Evolutionary conservation across 2,888 invertebrate species (phyloP).

Genomic region (Tolmerus cingulatus): DNA sequence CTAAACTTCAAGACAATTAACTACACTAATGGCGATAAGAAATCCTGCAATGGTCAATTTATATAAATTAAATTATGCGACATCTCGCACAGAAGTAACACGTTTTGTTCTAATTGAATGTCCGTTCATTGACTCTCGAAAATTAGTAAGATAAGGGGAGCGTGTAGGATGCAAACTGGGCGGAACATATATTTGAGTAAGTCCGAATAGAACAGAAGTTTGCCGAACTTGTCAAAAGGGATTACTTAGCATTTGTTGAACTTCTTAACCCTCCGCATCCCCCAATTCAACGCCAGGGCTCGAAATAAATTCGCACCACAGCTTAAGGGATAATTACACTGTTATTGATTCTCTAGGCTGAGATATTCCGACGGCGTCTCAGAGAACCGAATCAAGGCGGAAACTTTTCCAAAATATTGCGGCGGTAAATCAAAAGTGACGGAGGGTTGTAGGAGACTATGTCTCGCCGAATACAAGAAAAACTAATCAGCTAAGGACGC

Average conservation of each 20-base stretch:
- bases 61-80: not conserved
- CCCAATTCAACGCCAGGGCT: not conserved
- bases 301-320: not conserved
- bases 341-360: not conserved
- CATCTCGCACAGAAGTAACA: not conserved
- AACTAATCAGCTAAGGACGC: constrained; percentile 23
- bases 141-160: not conserved
- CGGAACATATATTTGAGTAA: not conserved
- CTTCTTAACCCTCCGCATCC: not conserved
- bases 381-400: not conserved
- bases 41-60: not conserved
- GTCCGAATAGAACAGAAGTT: not conserved
- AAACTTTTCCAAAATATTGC: not conserved
- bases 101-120: not conserved
- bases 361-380: not conserved
- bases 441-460: not conserved
- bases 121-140: constrained; percentile 6
- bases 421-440: not conserved
- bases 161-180: not conserved
- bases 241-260: constrained; percentile 12
- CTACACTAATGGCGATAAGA: not conserved
- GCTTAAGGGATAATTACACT: not conserved
- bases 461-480: constrained; percentile 21
- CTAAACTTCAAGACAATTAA: not conserved
- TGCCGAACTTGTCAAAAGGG: constrained; percentile 24